phyloP scores from a whole-genome alignment of 2,797 vertebrate species.

The Erpetoichthys calabaricus region DNA sequence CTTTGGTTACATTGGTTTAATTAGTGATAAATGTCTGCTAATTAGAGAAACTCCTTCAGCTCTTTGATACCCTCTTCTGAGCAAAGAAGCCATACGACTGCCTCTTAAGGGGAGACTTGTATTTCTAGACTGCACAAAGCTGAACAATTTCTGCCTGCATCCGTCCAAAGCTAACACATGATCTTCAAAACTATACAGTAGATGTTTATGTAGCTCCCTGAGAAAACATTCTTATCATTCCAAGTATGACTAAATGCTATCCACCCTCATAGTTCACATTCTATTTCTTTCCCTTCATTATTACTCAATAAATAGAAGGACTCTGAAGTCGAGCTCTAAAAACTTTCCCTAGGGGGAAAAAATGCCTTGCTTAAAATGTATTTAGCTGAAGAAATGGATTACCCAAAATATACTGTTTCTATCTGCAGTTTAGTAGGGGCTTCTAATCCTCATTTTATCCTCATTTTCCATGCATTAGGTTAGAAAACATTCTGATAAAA shows the following conservation, averaged over 20 bases:
- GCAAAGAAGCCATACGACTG: not conserved
- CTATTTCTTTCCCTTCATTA: slow-evolving; percentile 48
- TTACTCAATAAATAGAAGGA: slow-evolving; percentile 51
- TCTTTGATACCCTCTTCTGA: not conserved
- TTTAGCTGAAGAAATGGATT: too few species aligned
- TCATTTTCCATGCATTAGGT: too few species aligned
- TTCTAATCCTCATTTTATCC: too few species aligned
- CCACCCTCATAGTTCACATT: slow-evolving; percentile 61
- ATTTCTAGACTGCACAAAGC: slow-evolving; percentile 36
- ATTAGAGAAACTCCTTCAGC: not conserved
- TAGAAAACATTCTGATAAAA: too few species aligned
- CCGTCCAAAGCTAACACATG: slow-evolving; percentile 46
- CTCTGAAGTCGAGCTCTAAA: slow-evolving; percentile 21
- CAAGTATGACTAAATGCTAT: slow-evolving; percentile 69
- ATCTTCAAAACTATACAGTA: slow-evolving; percentile 44
- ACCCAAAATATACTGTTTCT: too few species aligned
- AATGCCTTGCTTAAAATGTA: slow-evolving; percentile 11
- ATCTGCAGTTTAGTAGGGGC: too few species aligned
- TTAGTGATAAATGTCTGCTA: too few species aligned
- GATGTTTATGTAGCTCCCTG: slow-evolving; percentile 64
- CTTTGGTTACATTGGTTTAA: too few species aligned
- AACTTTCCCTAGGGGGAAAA: slow-evolving; percentile 36
- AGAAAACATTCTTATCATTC: slow-evolving; percentile 74
- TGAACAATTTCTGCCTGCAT: slow-evolving; percentile 41
- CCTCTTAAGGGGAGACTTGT: slow-evolving; percentile 37